These are phyloP conservation scores for Pachycephus smyrnensis DNA, from an alignment of 2,888 invertebrate genomes.

Conservation along the genomic window DNA sequence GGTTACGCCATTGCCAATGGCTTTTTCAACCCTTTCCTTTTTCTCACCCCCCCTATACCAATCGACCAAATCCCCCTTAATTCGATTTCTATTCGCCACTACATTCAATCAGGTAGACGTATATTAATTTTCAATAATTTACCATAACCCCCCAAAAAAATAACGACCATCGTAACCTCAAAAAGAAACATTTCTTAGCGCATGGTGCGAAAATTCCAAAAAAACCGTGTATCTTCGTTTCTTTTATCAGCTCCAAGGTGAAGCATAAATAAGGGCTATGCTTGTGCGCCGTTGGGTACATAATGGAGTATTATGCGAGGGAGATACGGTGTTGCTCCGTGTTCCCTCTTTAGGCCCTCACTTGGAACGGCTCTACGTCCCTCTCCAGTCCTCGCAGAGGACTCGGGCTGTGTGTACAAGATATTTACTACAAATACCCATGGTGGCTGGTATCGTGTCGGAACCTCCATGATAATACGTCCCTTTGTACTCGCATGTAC, in stretches of 20 bases:
- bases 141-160: neutral
- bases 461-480: conserved; percentile 47
- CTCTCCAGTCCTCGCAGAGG: neutral
- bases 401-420: conserved; percentile 53
- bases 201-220: conserved; percentile 7
- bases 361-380: conserved; percentile 14
- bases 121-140: neutral
- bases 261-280: conserved; percentile 58
- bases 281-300: conserved; percentile 56
- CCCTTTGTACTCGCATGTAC: conserved; percentile 37
- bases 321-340: conserved; percentile 49
- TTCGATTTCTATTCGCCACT: neutral
- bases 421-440: conserved; percentile 60
- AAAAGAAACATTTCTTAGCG: neutral
- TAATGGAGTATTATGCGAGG: conserved; percentile 61
- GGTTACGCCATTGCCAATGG: neutral
- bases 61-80: neutral
- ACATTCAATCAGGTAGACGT: neutral
- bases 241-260: conserved; percentile 52
- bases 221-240: conserved; percentile 29
- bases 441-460: conserved; percentile 48
- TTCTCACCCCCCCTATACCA: neutral
- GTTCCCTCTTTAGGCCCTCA: conserved; percentile 26
- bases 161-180: neutral
- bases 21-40: neutral